Evolutionary conservation across 2,797 vertebrate species (phyloP), one percentile per base, ranked within the genome.

Genomic region (Coranthus polyacanthus): DNA sequence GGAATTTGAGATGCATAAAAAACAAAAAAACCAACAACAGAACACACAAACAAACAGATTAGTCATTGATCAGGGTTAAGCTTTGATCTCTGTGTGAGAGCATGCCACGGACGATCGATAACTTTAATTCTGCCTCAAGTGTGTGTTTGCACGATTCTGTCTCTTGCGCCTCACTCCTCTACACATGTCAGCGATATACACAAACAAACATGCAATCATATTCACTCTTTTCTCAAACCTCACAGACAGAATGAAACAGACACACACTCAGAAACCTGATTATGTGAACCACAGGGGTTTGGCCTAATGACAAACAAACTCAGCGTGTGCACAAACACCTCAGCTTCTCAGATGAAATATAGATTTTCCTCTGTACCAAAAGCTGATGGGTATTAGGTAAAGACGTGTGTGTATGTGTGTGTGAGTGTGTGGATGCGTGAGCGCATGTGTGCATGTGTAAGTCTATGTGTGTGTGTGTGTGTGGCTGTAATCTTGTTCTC

Each of bases 281-380:
- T 91, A 91, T 87, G 84, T 80, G 79, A 91, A 65, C 91, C 82
- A 51, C 86, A 63, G 88, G 91, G 89, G 85, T 88, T 82, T 82
- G 74, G 62, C 79, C 84, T 91, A 91, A 93, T 91, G 84, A 92
- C 90, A 93, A 91, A 91, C 89, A 91, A 84, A 88, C 82, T 84
- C 84, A 87, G 87, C 83, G 34, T 88, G 89, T 60, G 79, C 82
- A 83, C 86, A 90, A 91, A 89, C 88, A 92, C 83, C 85, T 79
- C 81, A 84, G 87, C 79, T 81, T 73, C 79, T 68, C 70, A 90
- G 85, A 92, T 92, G 90, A 92, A 91, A 90, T 92, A 93, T 92
- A 86, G 90, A 93, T 92, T 92, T 92, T 89, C 62, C 43, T 69
- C 76, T 51, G 51, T 85, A 81, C 81, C 79, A 84, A 88, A 91